Evolutionary conservation across 2,797 vertebrate species (phyloP).

Genomic region (Chanos chanos): DNA sequence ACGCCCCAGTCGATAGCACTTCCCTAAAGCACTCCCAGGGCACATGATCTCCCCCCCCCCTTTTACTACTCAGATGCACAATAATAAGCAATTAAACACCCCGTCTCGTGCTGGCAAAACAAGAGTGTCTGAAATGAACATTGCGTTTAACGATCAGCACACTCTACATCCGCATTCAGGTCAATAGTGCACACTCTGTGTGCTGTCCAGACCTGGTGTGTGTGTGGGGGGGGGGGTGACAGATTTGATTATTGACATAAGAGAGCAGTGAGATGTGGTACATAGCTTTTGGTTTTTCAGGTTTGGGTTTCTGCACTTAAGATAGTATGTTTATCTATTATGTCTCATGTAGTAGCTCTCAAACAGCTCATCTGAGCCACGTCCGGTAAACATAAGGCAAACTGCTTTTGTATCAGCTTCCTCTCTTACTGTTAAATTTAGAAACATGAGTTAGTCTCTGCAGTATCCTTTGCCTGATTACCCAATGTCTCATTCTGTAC

Average conservation of each 20-base stretch:
- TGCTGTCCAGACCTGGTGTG: not conserved
- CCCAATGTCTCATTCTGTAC: too few species aligned
- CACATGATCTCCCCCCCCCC: constrained; percentile 32
- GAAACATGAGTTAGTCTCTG: too few species aligned
- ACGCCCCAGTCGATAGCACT: constrained; percentile 37
- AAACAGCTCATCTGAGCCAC: not conserved
- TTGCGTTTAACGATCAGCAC: constrained; percentile 31
- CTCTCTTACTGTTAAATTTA: too few species aligned
- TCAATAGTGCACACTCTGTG: constrained; percentile 16
- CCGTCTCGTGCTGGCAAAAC: constrained; percentile 37
- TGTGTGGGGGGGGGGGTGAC: constrained; percentile 15
- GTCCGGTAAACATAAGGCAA: too few species aligned
- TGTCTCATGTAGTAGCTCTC: too few species aligned
- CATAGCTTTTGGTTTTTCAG: not conserved
- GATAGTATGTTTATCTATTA: too few species aligned
- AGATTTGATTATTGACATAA: constrained; percentile 23
- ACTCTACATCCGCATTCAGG: not conserved
- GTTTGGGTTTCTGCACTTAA: constrained; percentile 22
- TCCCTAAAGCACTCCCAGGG: constrained; percentile 32
- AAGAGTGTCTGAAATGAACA: constrained; percentile 33
- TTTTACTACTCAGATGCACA: constrained; percentile 16
- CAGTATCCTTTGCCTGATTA: too few species aligned
- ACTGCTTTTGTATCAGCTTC: too few species aligned
- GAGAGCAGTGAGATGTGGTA: not conserved
- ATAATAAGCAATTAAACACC: constrained; percentile 44